Percentiles rank a stretch among this genome's conserved stretches.
Conservation (phyloP, 2,888 invertebrate genomes). For the Epiblema foenella region DNA sequence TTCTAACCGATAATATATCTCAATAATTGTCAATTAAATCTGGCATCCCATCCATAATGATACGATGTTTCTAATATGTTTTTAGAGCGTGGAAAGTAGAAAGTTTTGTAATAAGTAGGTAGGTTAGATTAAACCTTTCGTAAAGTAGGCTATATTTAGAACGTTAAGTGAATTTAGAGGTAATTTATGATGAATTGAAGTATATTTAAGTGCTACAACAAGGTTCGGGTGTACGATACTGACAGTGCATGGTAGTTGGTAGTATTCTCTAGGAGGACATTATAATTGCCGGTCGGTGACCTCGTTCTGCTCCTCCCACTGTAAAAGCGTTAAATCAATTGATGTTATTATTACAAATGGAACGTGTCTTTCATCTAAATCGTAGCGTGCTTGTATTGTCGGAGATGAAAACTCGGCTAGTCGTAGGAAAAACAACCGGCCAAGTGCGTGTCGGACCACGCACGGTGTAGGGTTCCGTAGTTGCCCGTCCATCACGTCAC, state of each 20-base stretch:
- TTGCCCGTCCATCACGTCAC: too few species aligned
- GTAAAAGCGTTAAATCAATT: slow-evolving; percentile 84
- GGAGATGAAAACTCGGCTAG: slow-evolving; percentile 54
- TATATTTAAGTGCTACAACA: slow-evolving; percentile 4
- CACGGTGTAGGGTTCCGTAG: too few species aligned
- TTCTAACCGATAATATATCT: slow-evolving; percentile 55
- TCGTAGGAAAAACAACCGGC: neutral
- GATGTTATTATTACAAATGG: slow-evolving; percentile 84
- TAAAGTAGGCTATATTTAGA: slow-evolving; percentile 64
- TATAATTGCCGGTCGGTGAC: slow-evolving; percentile 82
- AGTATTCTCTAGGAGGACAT: slow-evolving; percentile 77
- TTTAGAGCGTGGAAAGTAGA: slow-evolving; percentile 85
- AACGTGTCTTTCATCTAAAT: slow-evolving; percentile 66
- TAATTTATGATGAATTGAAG: slow-evolving; percentile 22
- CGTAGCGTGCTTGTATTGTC: slow-evolving; percentile 69
- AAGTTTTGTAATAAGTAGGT: slow-evolving; percentile 78
- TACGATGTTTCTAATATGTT: slow-evolving; percentile 80
- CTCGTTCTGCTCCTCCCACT: slow-evolving; percentile 81
- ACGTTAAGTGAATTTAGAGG: slow-evolving; percentile 53
- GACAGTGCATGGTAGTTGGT: slow-evolving; percentile 44
- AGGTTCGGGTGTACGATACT: slow-evolving; percentile 11
- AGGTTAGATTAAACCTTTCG: slow-evolving; percentile 70
- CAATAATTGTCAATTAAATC: slow-evolving; percentile 65
- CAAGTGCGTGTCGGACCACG: too few species aligned
- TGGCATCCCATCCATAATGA: slow-evolving; percentile 74